A percentile compares a stretch with the other conserved stretches of the same genome.
phyloP scores from a whole-genome alignment of 2,888 invertebrate genomes.

The Molorchus minor region DNA sequence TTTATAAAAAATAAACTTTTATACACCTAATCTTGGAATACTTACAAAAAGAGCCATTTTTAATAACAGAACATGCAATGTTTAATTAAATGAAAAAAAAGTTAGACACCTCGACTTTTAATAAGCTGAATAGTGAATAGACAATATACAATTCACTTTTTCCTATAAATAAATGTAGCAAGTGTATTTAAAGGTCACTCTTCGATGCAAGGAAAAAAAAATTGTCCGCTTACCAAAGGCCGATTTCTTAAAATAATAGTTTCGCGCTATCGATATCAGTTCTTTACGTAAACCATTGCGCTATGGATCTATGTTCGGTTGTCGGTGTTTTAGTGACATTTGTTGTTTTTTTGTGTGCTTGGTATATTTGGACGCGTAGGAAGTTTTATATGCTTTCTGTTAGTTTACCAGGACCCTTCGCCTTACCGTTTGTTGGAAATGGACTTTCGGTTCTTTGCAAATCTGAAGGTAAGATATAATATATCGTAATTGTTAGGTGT shows the following conservation, averaged over 20 bases:
- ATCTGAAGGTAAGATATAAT: conserved; percentile 39
- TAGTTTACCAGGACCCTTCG: conserved; percentile 37
- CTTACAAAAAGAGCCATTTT: no score
- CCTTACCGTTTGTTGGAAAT: conserved; percentile 40
- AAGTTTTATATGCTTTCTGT: conserved; percentile 27
- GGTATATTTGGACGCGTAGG: conserved; percentile 25
- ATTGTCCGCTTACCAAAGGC: conserved; percentile 2
- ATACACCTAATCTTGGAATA: no score
- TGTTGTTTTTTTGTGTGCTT: conserved; percentile 12
- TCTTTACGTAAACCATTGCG: neutral
- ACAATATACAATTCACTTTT: conserved; percentile 15
- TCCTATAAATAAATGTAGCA: neutral
- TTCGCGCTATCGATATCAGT: neutral
- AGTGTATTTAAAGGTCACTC: neutral
- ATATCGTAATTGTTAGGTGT: no score
- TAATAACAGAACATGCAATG: no score
- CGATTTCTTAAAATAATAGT: conserved; percentile 4
- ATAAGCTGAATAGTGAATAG: no score
- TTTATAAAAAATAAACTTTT: no score
- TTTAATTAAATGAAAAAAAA: no score
- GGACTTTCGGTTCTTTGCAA: conserved; percentile 36
- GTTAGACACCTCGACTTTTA: no score
- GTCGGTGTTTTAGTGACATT: neutral
- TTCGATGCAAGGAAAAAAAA: neutral
- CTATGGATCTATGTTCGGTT: conserved; percentile 1